Percentiles rank a stretch among this genome's conserved stretches.
Evolutionary conservation across 2,113 vertebrate species (phyloP).

Genomic region (Lepus americanus): DNA sequence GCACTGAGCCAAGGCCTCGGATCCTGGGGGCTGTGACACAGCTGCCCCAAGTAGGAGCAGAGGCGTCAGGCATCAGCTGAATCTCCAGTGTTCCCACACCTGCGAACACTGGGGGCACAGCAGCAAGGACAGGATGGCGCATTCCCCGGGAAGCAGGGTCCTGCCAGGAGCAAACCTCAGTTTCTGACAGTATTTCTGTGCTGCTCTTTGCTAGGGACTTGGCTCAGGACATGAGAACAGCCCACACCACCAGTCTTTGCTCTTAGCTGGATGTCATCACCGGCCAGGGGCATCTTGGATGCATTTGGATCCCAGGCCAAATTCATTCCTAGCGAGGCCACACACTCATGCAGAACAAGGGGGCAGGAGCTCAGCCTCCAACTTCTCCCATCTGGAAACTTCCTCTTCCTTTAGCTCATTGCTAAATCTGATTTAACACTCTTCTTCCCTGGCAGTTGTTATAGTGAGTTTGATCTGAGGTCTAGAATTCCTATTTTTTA

Average conservation of each 20-base stretch:
- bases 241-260: background rate
- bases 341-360: fast-evolving
- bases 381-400: background rate
- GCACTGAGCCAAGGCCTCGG: background rate
- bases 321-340: background rate
- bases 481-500: background rate
- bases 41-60: background rate
- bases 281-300: background rate
- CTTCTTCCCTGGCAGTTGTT: background rate
- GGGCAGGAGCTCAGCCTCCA: background rate
- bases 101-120: fast-evolving
- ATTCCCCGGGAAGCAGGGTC: background rate
- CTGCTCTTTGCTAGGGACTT: background rate
- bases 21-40: fast-evolving
- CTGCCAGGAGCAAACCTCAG: background rate
- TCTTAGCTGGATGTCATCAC: background rate
- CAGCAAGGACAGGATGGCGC: background rate
- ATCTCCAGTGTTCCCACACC: background rate
- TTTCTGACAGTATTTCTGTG: background rate
- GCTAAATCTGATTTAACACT: background rate
- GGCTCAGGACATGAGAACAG: background rate
- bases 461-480: background rate
- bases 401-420: background rate
- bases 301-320: background rate
- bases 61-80: no score